phyloP scores from a whole-genome alignment of 2,888 invertebrate genomes.

The Himalopsyche tibetana region DNA sequence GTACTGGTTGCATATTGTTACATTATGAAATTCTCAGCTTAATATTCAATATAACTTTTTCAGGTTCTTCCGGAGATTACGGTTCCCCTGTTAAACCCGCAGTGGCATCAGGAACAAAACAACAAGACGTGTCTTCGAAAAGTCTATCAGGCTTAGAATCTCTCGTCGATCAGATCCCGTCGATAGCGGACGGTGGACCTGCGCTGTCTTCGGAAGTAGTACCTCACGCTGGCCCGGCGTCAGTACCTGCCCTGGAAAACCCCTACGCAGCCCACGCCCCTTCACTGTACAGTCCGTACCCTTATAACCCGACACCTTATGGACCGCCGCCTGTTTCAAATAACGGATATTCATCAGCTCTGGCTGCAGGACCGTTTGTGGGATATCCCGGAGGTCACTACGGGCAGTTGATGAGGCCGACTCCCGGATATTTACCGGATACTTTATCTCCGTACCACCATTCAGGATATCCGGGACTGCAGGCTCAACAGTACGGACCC shows the following conservation, averaged over 20 bases:
- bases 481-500: constrained; percentile 69
- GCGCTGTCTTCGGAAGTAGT: constrained; percentile 62
- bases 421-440: constrained; percentile 74
- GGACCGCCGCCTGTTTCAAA: constrained; percentile 69
- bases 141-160: constrained; percentile 92
- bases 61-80: constrained; percentile 70
- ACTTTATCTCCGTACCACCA: constrained; percentile 70
- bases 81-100: constrained; percentile 73
- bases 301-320: constrained; percentile 70
- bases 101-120: constrained; percentile 68
- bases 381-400: constrained; percentile 74
- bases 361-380: constrained; percentile 69
- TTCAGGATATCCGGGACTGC: constrained; percentile 66
- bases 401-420: constrained; percentile 75
- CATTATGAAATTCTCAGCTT: no score
- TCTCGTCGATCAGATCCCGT: constrained; percentile 93
- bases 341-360: constrained; percentile 63
- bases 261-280: constrained; percentile 67
- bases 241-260: constrained; percentile 68
- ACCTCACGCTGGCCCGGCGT: constrained; percentile 68
- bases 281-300: constrained; percentile 72
- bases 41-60: not conserved
- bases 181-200: constrained; percentile 85
- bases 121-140: constrained; percentile 89
- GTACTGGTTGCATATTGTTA: no score